Percentiles rank a stretch among this genome's conserved stretches.
phyloP scores from a whole-genome alignment of 2,113 vertebrate species.

The Phyllostomus hastatus region DNA sequence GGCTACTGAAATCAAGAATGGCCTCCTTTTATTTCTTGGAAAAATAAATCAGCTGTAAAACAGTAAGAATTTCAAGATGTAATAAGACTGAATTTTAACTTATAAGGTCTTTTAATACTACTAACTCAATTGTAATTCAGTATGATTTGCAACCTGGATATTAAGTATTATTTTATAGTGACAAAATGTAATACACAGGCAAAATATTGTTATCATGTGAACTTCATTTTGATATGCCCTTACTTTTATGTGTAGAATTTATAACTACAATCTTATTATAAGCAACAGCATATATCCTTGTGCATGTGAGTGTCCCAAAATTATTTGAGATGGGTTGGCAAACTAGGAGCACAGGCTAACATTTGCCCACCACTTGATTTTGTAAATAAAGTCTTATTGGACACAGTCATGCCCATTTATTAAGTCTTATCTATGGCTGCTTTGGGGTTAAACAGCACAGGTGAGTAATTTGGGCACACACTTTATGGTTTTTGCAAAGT shows the following conservation, averaged over 20 bases:
- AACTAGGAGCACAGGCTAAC: neutral
- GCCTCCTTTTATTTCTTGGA: neutral
- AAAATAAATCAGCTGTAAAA: slow-evolving; percentile 12
- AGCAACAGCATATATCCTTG: accelerated
- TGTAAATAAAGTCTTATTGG: neutral
- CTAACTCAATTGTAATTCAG: neutral
- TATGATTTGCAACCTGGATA: neutral
- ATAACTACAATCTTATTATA: neutral
- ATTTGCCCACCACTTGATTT: neutral
- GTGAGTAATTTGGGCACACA: neutral
- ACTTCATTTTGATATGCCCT: neutral
- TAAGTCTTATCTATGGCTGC: neutral
- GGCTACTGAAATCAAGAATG: neutral
- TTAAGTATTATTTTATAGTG: slow-evolving; percentile 10
- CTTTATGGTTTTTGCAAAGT: neutral
- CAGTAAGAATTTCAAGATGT: neutral
- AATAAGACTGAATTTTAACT: slow-evolving; percentile 31
- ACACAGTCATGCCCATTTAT: neutral
- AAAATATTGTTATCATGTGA: neutral
- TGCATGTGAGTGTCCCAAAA: accelerated
- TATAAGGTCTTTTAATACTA: neutral
- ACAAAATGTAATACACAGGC: neutral
- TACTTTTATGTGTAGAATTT: neutral
- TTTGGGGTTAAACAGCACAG: neutral
- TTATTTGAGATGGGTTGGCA: neutral